These are phyloP conservation scores for Cherax quadricarinatus DNA, from an alignment of 1,140 invertebrate genomes.

Conservation along the genomic window DNA sequence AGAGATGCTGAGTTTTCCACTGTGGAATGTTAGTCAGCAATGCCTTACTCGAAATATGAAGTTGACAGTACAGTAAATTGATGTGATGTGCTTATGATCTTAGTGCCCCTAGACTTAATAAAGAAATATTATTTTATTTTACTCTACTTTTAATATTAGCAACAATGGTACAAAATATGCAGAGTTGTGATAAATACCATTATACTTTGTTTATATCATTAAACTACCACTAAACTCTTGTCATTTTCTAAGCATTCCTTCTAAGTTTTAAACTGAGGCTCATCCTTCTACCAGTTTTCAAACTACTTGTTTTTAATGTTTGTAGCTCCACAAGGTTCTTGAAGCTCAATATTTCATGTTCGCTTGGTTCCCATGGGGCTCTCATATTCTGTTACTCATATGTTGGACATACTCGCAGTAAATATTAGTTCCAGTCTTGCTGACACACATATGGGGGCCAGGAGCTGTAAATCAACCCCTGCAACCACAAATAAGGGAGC, in stretches of 20 bases:
- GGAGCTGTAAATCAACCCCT: too few species aligned
- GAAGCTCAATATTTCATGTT: too few species aligned
- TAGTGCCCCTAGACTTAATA: not conserved
- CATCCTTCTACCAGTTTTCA: not conserved
- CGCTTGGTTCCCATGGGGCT: too few species aligned
- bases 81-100: not conserved
- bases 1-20: not conserved
- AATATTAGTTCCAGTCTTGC: not conserved
- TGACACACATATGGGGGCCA: too few species aligned
- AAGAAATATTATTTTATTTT: not conserved
- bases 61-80: not conserved
- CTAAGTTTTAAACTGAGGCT: not conserved
- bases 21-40: not conserved
- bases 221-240: not conserved
- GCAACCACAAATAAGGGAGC: too few species aligned
- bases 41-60: not conserved
- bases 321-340: too few species aligned
- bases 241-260: not conserved
- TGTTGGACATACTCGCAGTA: not conserved
- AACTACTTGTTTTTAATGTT: not conserved
- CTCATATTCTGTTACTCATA: too few species aligned
- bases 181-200: not conserved
- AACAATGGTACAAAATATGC: constrained; percentile 14
- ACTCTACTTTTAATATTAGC: not conserved
- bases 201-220: not conserved